Percentiles rank a stretch among this genome's conserved stretches.
Conservation (phyloP, 2,888 invertebrate genomes). For the Caenorhabditis angaria region DNA sequence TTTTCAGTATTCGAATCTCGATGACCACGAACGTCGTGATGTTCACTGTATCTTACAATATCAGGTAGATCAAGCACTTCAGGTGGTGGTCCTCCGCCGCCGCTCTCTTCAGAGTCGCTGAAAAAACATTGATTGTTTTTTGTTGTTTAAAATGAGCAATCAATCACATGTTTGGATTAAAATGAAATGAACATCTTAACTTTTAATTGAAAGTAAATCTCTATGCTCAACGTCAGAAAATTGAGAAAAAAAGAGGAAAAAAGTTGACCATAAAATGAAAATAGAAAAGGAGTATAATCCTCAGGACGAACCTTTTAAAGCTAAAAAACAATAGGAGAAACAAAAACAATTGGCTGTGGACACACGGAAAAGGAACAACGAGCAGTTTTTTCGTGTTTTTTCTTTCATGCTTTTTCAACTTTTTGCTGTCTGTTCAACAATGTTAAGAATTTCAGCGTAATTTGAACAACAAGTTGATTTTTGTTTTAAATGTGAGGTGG, state of each 20-base stretch:
- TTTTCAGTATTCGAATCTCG: constrained; percentile 35
- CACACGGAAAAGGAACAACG: constrained; percentile 11
- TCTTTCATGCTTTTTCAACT: not conserved
- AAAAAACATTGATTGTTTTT: not conserved
- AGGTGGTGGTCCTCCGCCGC: constrained; percentile 39
- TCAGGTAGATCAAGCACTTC: constrained; percentile 42
- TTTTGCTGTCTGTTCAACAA: constrained; percentile 15
- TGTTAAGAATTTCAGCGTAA: constrained; percentile 30
- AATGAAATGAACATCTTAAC: not conserved
- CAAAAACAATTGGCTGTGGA: constrained; percentile 48
- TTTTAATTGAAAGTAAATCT: not conserved
- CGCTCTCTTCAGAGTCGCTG: constrained; percentile 49
- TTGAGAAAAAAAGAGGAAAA: constrained; percentile 11
- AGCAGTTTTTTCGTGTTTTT: constrained; percentile 16
- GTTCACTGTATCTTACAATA: constrained; percentile 33
- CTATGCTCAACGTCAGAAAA: not conserved
- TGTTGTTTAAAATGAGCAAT: not conserved
- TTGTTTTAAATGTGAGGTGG: not conserved
- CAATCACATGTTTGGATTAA: not conserved
- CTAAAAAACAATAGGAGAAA: constrained; percentile 33
- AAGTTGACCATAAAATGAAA: constrained; percentile 17
- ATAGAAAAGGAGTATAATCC: constrained; percentile 9
- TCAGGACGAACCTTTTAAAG: constrained; percentile 1
- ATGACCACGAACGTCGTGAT: constrained; percentile 35
- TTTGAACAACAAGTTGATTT: not conserved